These are phyloP conservation scores for Pseudomugil tenellus DNA, from an alignment of 2,797 vertebrate genomes.

Conservation along the genomic window DNA sequence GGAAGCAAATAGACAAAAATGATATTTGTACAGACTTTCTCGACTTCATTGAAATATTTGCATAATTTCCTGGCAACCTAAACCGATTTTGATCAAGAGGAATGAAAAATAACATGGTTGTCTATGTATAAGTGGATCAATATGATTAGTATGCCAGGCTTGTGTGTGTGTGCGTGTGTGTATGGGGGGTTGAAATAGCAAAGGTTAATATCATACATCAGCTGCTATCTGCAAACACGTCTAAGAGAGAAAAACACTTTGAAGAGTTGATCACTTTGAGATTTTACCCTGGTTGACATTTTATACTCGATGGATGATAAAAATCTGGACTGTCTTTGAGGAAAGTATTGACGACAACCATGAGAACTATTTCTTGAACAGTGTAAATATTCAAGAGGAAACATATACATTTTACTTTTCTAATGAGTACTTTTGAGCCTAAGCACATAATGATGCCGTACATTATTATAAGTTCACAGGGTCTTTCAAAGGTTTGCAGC, in stretches of 20 bases:
- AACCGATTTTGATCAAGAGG: constrained; percentile 46
- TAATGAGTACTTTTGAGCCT: constrained; percentile 5
- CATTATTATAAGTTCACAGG: constrained; percentile 26
- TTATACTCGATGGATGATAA: constrained; percentile 45
- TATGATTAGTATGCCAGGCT: constrained; percentile 64
- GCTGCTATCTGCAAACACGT: constrained; percentile 65
- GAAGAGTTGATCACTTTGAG: constrained; percentile 51
- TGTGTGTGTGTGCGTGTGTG: constrained; percentile 18
- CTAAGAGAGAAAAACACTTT: constrained; percentile 55
- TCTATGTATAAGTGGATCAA: constrained; percentile 63
- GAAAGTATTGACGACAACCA: constrained; percentile 24
- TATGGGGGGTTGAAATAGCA: constrained; percentile 63
- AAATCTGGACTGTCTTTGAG: constrained; percentile 48
- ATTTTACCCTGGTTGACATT: constrained; percentile 68
- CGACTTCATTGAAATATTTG: constrained; percentile 36
- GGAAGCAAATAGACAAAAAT: constrained; percentile 8
- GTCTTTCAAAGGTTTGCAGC: constrained; percentile 7
- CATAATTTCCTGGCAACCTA: constrained; percentile 44
- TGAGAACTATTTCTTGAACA: constrained; percentile 5
- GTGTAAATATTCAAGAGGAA: constrained; percentile 10
- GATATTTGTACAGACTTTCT: constrained; percentile 42
- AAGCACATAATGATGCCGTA: constrained; percentile 1
- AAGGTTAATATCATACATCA: constrained; percentile 80
- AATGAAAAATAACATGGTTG: constrained; percentile 31
- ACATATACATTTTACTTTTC: constrained; percentile 9